These are phyloP conservation scores for Brachynemurus nebulosus DNA, from an alignment of 2,888 invertebrate genomes.

Conservation along the genomic window DNA sequence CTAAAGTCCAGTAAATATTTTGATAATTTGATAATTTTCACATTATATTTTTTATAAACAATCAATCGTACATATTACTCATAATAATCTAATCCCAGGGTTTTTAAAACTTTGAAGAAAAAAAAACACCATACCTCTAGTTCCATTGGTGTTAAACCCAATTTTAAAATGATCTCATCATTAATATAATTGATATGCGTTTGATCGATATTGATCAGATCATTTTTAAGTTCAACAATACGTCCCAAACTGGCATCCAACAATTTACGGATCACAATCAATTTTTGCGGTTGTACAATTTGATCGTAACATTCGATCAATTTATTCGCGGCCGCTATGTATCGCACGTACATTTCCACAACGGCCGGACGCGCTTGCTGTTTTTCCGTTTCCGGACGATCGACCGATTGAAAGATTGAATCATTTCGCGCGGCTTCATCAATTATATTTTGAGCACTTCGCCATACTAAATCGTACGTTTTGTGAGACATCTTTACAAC, in stretches of 20 bases:
- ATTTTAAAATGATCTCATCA: constrained; percentile 61
- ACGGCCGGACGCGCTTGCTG: constrained; percentile 44
- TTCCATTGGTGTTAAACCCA: constrained; percentile 61
- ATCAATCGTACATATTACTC: no score
- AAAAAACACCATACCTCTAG: constrained; percentile 40
- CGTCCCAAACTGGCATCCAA: constrained; percentile 69
- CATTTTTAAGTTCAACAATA: constrained; percentile 74
- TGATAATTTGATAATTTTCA: no score
- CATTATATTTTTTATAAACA: no score
- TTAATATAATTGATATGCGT: constrained; percentile 71
- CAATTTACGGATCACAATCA: constrained; percentile 56
- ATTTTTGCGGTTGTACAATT: constrained; percentile 84
- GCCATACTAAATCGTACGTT: constrained; percentile 57
- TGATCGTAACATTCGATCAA: constrained; percentile 79
- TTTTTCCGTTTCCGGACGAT: constrained; percentile 41
- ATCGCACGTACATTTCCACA: constrained; percentile 64
- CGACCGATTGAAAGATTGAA: constrained; percentile 42
- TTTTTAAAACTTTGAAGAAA: no score
- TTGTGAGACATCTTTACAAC: constrained; percentile 53
- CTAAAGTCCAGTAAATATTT: no score
- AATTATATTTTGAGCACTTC: constrained; percentile 39
- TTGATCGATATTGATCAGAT: constrained; percentile 72
- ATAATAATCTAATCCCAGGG: no score
- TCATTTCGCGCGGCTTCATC: constrained; percentile 47
- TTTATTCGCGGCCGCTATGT: constrained; percentile 59